Percentiles rank a stretch among this genome's conserved stretches.
Evolutionary conservation across 2,888 invertebrate species (phyloP).

Genomic region (Anthoptus insignis): DNA sequence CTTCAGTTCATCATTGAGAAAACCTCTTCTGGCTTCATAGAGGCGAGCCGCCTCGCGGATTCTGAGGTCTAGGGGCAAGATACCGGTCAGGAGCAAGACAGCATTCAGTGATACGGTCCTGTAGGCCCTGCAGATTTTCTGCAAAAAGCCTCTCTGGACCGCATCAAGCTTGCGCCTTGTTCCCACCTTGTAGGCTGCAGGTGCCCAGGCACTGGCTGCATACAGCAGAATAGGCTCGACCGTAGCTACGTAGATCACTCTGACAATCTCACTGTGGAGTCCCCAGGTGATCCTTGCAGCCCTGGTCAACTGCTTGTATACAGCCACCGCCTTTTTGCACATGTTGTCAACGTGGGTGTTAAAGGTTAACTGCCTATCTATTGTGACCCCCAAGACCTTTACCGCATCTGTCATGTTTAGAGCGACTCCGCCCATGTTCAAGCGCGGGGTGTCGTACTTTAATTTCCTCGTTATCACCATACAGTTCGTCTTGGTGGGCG

Average conservation of each 20-base stretch:
- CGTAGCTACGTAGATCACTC: background rate
- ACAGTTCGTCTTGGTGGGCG: background rate
- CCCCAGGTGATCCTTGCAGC: constrained; percentile 1
- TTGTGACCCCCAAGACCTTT: background rate
- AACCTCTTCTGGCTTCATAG: background rate
- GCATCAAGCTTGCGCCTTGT: too few species aligned
- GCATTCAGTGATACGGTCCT: background rate
- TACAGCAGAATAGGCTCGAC: too few species aligned
- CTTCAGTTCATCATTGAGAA: background rate
- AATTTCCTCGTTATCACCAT: background rate
- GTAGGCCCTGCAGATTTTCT: background rate
- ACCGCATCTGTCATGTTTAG: background rate
- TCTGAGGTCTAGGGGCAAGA: too few species aligned
- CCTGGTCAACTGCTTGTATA: too few species aligned
- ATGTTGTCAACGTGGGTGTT: background rate
- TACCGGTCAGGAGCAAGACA: background rate
- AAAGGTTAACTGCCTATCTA: background rate
- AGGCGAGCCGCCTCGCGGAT: background rate
- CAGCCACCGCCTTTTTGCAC: background rate
- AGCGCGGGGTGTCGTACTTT: too few species aligned
- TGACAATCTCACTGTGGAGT: background rate
- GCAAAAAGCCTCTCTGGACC: too few species aligned
- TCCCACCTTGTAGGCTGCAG: background rate
- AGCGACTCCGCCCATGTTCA: background rate
- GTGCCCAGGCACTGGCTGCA: constrained; percentile 1